Evolutionary conservation across 1,140 invertebrate species (phyloP).

Genomic region (Phortica variegata): DNA sequence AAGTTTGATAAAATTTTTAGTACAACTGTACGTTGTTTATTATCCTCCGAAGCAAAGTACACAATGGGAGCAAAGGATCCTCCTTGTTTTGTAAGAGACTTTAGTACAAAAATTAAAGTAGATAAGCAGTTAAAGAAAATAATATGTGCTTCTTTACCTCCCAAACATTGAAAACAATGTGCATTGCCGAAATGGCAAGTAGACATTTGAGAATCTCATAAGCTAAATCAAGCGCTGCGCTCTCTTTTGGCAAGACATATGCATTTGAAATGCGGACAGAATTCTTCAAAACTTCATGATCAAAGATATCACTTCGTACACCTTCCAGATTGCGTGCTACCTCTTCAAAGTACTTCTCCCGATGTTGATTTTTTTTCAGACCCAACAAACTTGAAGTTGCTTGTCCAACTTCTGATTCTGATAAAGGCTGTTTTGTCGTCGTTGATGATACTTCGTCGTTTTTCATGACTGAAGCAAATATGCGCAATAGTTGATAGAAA

Average conservation of each 20-base stretch:
- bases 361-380: constrained; percentile 45
- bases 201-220: constrained; percentile 51
- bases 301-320: constrained; percentile 49
- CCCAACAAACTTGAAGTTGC: constrained; percentile 24
- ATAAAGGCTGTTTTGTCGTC: constrained; percentile 22
- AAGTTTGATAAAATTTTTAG: constrained; percentile 54
- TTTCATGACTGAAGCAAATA: constrained; percentile 45
- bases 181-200: constrained; percentile 36
- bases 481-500: constrained; percentile 41
- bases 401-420: constrained; percentile 24
- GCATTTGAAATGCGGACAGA: constrained; percentile 25
- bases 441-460: constrained; percentile 36
- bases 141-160: constrained; percentile 21
- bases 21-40: constrained; percentile 34
- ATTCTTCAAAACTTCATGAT: constrained; percentile 48
- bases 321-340: constrained; percentile 51
- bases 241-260: constrained; percentile 41
- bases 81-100: constrained; percentile 21
- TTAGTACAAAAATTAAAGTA: constrained; percentile 9
- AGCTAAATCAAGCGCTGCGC: constrained; percentile 34
- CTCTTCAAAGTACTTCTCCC: constrained; percentile 54
- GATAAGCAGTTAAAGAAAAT: not conserved
- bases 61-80: constrained; percentile 39
- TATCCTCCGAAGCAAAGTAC: constrained; percentile 43
- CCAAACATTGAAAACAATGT: constrained; percentile 36